phyloP scores from a whole-genome alignment of 2,888 invertebrate species.

The Leistus spinibarbis region DNA sequence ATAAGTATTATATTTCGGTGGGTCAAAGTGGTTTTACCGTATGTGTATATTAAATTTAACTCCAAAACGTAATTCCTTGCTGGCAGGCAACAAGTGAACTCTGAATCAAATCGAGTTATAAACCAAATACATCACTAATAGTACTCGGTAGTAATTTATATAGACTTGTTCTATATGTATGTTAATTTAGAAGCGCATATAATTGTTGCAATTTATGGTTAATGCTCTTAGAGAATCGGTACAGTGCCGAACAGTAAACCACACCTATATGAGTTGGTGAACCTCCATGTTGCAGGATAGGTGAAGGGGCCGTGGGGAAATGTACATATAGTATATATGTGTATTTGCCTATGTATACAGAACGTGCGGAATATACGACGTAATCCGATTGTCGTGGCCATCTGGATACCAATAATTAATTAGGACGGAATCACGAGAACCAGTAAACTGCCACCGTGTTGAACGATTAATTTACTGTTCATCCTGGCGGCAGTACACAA shows the following conservation, averaged over 20 bases:
- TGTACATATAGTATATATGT: not conserved
- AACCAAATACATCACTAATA: not conserved
- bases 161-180: not conserved
- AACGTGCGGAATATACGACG: not conserved
- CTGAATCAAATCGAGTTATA: too few species aligned
- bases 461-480: conserved; percentile 10
- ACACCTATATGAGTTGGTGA: not conserved
- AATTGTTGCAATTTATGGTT: not conserved
- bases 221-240: not conserved
- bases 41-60: too few species aligned
- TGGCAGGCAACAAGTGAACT: too few species aligned
- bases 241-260: not conserved
- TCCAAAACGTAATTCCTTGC: too few species aligned
- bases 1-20: too few species aligned
- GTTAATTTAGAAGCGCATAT: not conserved
- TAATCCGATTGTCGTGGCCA: conserved; percentile 19
- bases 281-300: too few species aligned
- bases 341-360: not conserved
- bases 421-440: conserved; percentile 13
- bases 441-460: conserved; percentile 9
- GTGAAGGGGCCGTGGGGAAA: not conserved
- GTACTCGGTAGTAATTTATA: not conserved
- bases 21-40: too few species aligned
- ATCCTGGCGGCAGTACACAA: not conserved
- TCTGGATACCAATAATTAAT: conserved; percentile 21